Evolutionary conservation across 2,113 vertebrate species (phyloP), one percentile per base, ranked within the genome.

Genomic region (Zeus faber): DNA sequence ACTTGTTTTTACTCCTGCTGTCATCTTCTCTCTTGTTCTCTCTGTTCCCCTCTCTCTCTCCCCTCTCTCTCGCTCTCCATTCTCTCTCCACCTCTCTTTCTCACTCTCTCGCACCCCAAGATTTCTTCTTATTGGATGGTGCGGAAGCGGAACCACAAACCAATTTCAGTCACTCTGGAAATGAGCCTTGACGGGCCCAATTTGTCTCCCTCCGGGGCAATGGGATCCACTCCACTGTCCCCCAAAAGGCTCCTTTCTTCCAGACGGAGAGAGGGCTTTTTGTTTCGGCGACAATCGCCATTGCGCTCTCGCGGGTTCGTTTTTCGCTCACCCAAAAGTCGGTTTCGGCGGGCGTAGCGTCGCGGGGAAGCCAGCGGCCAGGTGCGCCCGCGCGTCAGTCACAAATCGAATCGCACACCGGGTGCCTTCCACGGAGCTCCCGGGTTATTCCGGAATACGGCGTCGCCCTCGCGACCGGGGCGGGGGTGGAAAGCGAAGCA

Each of bases 151-250:
- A 81, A 83, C 79, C 73, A 64, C 84, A 82, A 85, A 82, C 79
- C 74, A 76, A 81, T 80, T 83, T 82, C 72, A 81, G 79, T 85
- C 79, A 76, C 71, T 72, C 73, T 77, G 35, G 65, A 77, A 82
- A 83, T 81, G 83, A 81, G 81, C 73, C 85, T 83, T 83, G 74
- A 83, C 79, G 60, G 59, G 22, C 76, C 76, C 72, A 81, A 79
- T 84, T 87, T 80, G 72, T 80, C 76, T 80, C 79, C 87, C 82
- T 72, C 54, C 17, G 59, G 79, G 81, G 58, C 79, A 65, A 78
- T 75, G 63, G 77, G 75, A 81, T 81, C 70, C 77, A 77, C 75
- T 80, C 68, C 68, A 60, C 47, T 68, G 75, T 80, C 79, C 75
- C 75, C 76, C 72, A 67, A 72, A 76, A 79, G 64, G 67, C 67